phyloP scores from a whole-genome alignment of 2,797 vertebrate species.

The Choloepus didactylus region DNA sequence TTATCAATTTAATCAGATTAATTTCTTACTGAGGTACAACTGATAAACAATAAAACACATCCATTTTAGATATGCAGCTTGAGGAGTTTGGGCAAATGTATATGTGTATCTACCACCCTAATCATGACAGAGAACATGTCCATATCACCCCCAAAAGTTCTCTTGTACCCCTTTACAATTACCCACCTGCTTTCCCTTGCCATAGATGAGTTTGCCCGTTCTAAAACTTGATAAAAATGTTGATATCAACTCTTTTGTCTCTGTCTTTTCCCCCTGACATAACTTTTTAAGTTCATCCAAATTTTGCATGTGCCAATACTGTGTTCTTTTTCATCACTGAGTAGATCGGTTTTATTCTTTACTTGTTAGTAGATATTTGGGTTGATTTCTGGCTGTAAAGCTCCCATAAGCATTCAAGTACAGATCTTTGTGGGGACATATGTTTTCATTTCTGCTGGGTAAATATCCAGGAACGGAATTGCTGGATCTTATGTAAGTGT shows the following conservation, averaged over 20 bases:
- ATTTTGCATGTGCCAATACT: accelerated
- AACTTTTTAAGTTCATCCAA: neutral
- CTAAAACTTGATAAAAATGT: neutral
- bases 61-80: neutral
- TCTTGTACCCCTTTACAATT: neutral
- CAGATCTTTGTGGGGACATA: neutral
- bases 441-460: neutral
- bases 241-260: neutral
- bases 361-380: neutral
- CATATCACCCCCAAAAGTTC: neutral
- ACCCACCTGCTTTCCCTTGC: neutral
- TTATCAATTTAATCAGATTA: no score
- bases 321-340: neutral
- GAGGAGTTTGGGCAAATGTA: neutral
- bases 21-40: neutral
- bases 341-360: neutral
- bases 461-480: neutral
- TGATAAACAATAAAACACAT: neutral
- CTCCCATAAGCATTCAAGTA: neutral
- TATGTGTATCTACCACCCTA: neutral
- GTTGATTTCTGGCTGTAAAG: neutral
- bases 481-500: neutral
- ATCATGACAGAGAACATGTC: neutral
- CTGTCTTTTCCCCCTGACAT: neutral
- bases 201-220: neutral